Base-by-base conservation (phyloP, 1,140 invertebrate species). In the Pseudomyrmex dendroicus region DNA sequence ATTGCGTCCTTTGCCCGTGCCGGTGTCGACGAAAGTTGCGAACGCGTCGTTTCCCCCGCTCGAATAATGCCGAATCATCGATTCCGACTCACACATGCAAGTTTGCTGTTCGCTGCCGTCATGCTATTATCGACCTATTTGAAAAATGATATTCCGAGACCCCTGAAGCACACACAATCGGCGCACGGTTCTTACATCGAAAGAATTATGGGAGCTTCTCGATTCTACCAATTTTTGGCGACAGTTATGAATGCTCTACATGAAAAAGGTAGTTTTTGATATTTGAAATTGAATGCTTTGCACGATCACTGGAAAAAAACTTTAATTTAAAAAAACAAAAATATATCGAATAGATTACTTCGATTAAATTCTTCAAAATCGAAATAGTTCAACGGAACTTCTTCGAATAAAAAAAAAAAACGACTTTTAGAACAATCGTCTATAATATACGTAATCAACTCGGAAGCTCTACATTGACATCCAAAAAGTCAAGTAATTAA, bases 81-180 rank as follows among this genome's bases (percentile, higher is more conserved):
- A 78, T 80, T 61, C 48, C 48, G 76, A 72, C 54, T 80, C 72
- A 48, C 66, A 72, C 44, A 2, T 20, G 44, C 44, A 59, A 2
- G 20, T 59, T 61, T 12, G 52, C 15, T 35, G 35, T 35, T 35
- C 35, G 20, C 20, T 35, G 64, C 54, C 54, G 25, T 67, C 22
- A 10, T 25, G 9, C 13, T 25, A 5, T 25, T 78, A 72, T 80
- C 76, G 76, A 70, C 20, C 35, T 20, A 20, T 61, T 46, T 78
- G 76, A 78, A 80, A 72, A 80, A 72, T 70, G 76, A 80, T 72
- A 72, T 72, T 67, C 52, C 52, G 15, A 48, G 52, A 57, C 15
- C 73, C 62, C 35, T 35, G 5, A 35, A 5, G 10, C 25, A 25
- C 57, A 35, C 66, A 48, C 64, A 57, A 68, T 78, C 64, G 20